A percentile compares a stretch with the other conserved stretches of the same genome.
Evolutionary conservation across 2,888 invertebrate species (phyloP).

Genomic region (Cheilosia pagana): DNA sequence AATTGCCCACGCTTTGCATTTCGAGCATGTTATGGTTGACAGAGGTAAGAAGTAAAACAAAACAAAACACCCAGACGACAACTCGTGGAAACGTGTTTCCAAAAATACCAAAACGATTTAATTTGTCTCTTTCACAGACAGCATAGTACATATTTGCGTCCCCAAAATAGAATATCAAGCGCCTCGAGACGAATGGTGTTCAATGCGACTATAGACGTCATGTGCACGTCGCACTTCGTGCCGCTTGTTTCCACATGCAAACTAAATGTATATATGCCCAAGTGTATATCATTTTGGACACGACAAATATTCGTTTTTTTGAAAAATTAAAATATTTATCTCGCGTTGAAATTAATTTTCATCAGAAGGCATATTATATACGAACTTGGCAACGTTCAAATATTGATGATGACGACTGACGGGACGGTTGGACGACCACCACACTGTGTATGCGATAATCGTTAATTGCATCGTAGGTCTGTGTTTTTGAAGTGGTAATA

Average conservation of each 20-base stretch:
- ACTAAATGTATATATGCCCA: background rate
- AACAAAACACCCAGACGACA: conserved; percentile 27
- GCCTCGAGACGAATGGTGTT: conserved; percentile 66
- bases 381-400: conserved; percentile 66
- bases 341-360: conserved; percentile 64
- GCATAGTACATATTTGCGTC: conserved; percentile 14
- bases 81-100: conserved; percentile 62
- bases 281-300: conserved; percentile 2
- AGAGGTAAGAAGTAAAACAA: conserved; percentile 20
- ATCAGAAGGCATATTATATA: conserved; percentile 52
- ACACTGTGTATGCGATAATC: conserved; percentile 49
- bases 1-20: conserved; percentile 59
- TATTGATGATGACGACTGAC: conserved; percentile 40
- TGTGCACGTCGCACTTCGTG: conserved; percentile 25
- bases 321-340: conserved; percentile 69
- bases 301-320: conserved; percentile 7
- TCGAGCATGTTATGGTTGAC: conserved; percentile 43
- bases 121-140: conserved; percentile 34
- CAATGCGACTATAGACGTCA: conserved; percentile 68
- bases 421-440: conserved; percentile 25
- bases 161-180: conserved; percentile 65
- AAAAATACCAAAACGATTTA: conserved; percentile 59
- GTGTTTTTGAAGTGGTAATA: conserved; percentile 26
- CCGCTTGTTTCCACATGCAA: conserved; percentile 23
- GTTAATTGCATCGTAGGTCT: conserved; percentile 47